Percentiles rank a stretch among this genome's conserved stretches.
phyloP scores from a whole-genome alignment of 2,113 vertebrate genomes.

The Agapornis roseicollis region DNA sequence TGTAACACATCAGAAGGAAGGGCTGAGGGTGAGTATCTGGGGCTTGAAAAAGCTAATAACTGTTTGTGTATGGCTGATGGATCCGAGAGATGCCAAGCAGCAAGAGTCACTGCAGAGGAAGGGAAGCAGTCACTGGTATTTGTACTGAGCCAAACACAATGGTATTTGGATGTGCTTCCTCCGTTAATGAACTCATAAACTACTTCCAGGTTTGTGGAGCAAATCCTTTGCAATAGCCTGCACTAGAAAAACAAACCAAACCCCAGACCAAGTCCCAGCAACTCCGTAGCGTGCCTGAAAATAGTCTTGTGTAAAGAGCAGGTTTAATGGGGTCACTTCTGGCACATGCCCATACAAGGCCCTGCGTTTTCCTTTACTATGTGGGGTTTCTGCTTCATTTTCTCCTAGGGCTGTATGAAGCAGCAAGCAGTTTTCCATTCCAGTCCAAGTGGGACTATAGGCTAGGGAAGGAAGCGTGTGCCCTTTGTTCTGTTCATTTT shows the following conservation, averaged over 20 bases:
- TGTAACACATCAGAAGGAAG: background rate
- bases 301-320: background rate
- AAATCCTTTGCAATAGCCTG: background rate
- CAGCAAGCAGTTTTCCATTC: background rate
- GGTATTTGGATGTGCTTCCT: slow-evolving; percentile 4
- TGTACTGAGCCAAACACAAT: slow-evolving; percentile 23
- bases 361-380: background rate
- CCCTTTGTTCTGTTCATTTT: background rate
- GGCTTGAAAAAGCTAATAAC: background rate
- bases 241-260: background rate
- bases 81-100: background rate
- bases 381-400: background rate
- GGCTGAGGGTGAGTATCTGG: background rate
- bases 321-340: background rate
- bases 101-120: slow-evolving; percentile 14
- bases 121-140: slow-evolving; percentile 17
- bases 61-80: background rate
- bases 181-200: background rate
- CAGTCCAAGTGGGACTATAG: background rate
- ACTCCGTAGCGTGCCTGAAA: background rate
- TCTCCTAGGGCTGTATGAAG: background rate
- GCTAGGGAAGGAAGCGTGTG: background rate
- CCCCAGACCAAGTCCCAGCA: background rate
- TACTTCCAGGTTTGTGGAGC: background rate
- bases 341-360: background rate